These are phyloP conservation scores for Mechanitis messenoides DNA, from an alignment of 2,888 invertebrate species.

Conservation along the genomic window DNA sequence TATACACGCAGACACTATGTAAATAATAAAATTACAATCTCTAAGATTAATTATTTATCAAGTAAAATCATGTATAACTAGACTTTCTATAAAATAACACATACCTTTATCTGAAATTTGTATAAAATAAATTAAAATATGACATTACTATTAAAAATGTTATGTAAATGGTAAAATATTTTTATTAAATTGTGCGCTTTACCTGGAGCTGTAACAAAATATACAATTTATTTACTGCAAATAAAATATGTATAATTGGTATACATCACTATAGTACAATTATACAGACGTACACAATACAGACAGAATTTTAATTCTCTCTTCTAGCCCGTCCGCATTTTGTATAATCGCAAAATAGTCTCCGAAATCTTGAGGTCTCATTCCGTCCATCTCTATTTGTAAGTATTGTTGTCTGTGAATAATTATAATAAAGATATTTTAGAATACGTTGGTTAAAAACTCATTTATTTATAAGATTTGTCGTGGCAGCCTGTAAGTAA, in stretches of 20 bases:
- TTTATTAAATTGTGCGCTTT: background rate
- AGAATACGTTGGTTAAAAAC: no score
- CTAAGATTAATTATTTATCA: no score
- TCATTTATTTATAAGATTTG: no score
- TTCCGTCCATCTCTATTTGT: conserved; percentile 39
- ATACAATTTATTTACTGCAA: background rate
- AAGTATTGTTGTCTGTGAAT: conserved; percentile 39
- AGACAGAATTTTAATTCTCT: conserved; percentile 43
- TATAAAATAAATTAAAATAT: conserved; percentile 5
- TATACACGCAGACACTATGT: background rate
- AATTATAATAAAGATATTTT: no score
- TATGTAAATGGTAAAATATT: conserved; percentile 11
- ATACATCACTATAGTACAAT: background rate
- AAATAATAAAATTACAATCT: background rate
- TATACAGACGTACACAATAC: conserved; percentile 39
- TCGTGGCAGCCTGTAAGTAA: no score
- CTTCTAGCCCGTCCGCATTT: conserved; percentile 50
- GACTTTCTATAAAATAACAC: no score
- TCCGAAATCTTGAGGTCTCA: conserved; percentile 45
- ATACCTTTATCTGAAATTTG: conserved; percentile 19
- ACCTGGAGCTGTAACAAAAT: conserved; percentile 25
- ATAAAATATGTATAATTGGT: background rate
- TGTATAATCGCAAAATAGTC: conserved; percentile 51
- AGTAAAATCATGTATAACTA: no score
- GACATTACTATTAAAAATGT: background rate